Evolutionary conservation across 2,113 vertebrate genomes (phyloP).

Genomic region (Oryzias javanicus): DNA sequence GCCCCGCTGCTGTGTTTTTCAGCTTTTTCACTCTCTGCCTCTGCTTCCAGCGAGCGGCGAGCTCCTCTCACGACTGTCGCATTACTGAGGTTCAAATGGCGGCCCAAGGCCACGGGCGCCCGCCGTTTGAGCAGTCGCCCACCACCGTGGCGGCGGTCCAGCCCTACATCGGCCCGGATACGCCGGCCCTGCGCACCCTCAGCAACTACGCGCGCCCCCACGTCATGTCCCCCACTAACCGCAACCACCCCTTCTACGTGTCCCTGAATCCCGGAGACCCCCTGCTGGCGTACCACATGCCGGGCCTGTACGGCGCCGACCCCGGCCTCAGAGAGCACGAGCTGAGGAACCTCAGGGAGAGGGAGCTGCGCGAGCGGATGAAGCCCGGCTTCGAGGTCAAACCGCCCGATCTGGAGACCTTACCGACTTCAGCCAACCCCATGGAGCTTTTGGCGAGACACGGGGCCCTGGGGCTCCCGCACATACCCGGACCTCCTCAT

Average conservation of each 20-base stretch:
- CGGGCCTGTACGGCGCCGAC: slow-evolving; percentile 89
- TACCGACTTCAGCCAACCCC: slow-evolving; percentile 90
- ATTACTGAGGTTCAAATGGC: slow-evolving; percentile 85
- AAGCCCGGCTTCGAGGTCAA: slow-evolving; percentile 98
- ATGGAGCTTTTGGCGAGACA: slow-evolving; percentile 97
- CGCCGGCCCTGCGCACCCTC: slow-evolving; percentile 93
- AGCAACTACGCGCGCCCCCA: slow-evolving; percentile 97
- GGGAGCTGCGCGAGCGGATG: slow-evolving; percentile 95
- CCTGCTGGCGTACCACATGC: slow-evolving; percentile 95
- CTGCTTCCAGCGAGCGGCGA: slow-evolving; percentile 83
- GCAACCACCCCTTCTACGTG: slow-evolving; percentile 95
- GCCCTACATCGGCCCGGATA: slow-evolving; percentile 94
- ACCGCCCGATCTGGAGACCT: slow-evolving; percentile 89
- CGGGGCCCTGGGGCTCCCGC: slow-evolving; percentile 88
- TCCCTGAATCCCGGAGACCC: slow-evolving; percentile 91
- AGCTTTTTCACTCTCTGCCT: not conserved
- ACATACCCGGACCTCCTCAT: slow-evolving; percentile 89
- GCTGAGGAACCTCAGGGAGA: slow-evolving; percentile 89
- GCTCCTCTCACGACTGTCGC: slow-evolving; percentile 90
- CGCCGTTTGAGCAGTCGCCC: slow-evolving; percentile 88
- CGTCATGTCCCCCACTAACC: slow-evolving; percentile 96
- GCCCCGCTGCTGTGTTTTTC: too few species aligned
- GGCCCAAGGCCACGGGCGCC: slow-evolving; percentile 83
- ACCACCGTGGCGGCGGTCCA: slow-evolving; percentile 94
- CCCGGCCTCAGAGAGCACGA: slow-evolving; percentile 91